Conservation (phyloP, 2,113 vertebrate genomes). For the Onychostoma macrolepis region DNA sequence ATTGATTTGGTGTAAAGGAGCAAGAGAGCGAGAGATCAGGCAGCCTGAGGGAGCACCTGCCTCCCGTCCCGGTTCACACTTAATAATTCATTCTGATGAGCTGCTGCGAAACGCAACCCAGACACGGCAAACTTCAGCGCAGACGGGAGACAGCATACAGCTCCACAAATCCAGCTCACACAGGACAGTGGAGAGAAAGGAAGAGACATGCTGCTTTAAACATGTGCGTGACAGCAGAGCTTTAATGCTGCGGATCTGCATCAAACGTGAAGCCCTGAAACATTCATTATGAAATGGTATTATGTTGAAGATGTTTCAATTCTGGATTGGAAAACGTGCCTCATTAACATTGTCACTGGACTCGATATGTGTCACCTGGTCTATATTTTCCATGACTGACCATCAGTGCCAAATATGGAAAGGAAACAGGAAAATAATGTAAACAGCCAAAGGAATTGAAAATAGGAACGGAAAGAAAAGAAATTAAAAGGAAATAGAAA, state of each 20-base stretch:
- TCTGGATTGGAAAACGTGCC: not conserved
- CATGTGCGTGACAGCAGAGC: not conserved
- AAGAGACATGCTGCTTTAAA: not conserved
- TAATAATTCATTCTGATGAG: constrained; percentile 14
- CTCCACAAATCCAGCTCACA: not conserved
- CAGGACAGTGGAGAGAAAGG: not conserved
- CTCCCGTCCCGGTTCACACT: constrained; percentile 1
- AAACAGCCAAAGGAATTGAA: not conserved
- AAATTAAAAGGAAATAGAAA: not conserved
- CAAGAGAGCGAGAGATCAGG: not conserved
- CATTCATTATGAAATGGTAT: not conserved
- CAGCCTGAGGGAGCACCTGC: constrained; percentile 6
- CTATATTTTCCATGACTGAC: not conserved
- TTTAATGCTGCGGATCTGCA: not conserved
- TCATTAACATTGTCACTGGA: not conserved
- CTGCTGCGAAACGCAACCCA: not conserved
- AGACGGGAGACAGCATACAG: not conserved
- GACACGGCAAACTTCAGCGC: not conserved
- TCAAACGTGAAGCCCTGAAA: too few relatives aligned
- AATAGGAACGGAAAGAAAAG: not conserved
- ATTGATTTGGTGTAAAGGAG: constrained; percentile 17
- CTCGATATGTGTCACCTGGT: not conserved
- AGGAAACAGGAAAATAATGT: not conserved
- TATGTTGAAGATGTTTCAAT: not conserved
- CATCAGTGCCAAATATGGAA: not conserved